Base-by-base conservation (phyloP, 2,113 vertebrate species). In the Psophia crepitans region DNA sequence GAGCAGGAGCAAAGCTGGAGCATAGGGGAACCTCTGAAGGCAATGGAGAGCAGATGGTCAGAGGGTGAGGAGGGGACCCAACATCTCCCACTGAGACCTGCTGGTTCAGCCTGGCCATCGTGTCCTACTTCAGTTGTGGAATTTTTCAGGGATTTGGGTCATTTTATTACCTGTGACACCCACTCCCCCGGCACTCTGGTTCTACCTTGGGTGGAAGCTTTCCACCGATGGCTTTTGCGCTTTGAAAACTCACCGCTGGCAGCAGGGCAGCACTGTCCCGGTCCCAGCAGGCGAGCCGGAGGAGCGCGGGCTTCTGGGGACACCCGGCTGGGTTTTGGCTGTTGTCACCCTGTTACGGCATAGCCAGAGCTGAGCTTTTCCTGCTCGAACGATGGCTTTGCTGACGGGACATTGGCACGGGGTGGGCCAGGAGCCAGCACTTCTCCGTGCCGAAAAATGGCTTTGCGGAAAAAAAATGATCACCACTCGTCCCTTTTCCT, bases 41-140 rank as follows among this genome's bases (percentile, higher is more conserved):
- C 0, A 5, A 43, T 18, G 6, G 26, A 77, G 49, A 63, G 66
- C 1, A 0, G 57, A 33, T 0, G 1, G 66, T 41, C 2, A 2
- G 71, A 60, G 27, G 35, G 20, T 11, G 82, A 96, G 35, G 66
- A 92, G 37, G 14, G 27, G 12, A 54, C 13, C 35, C 5, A 4
- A 13, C 10, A 41, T 76, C 35, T 90, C 54, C 83, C 37, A 21
- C 13, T 9, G 11, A 64, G 53, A 53, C 32, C 54, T 53, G 2
- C 44, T 84, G 48, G n/a, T 39, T 89, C 68, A 84, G 63, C 56
- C 71, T 58, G 37, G 46, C 41, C 58, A 27, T 20, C 1, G 0
- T 6, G 32, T 78, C 51, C 46, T 90, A 2, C 60, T 80, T 37
- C 64, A 49, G 1, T 0, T 53, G 54, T 33, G 80, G 56, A 63